Base-by-base conservation (phyloP, 2,797 vertebrate genomes). In the Delichon dasypus region DNA sequence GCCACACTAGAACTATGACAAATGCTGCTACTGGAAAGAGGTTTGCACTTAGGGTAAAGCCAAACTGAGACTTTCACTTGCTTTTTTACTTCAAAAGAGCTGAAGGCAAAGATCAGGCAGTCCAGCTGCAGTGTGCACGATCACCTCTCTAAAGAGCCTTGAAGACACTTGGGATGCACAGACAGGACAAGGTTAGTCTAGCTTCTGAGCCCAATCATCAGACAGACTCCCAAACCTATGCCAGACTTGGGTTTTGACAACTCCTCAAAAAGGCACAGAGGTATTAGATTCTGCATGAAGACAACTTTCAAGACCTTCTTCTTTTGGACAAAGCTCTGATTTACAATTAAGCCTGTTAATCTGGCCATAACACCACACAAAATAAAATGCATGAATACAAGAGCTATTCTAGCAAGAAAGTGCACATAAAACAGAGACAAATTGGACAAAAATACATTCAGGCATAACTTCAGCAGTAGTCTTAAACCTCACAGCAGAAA, bases 151-250 rank as follows among this genome's bases (percentile, higher is more conserved):
- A 5, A 45, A 75, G 47, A 70, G 25, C 19, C 21, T 19, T 22
- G 25, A 36, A 70, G 23, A 42, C 68, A 53, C 18, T 7, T n/a
- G 15, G 6, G 45, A 64, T 1, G 0, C 23, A 44, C 14, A n/a
- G 38, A 58, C 53, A 66, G 54, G 19, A 32, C 16, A 34, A 32
- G 15, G 15, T 45, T 22, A 67, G 47, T 20, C 27, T 61, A 22
- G 13, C 7, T 62, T 13, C 12, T 0, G 0, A 53, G 42, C 11
- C 26, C 1, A 4, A 32, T 42, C 13, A 58, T 21, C 23, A 23
- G 22, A 32, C 22, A 36, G 47, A 29, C 13, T 13, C 9, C 16
- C 1, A 3, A 34, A 78, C 3, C 11, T 9, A 47, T 7, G 13
- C 11, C 16, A 78, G 44, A 30, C 50, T 64, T 78, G 11, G 11